Evolutionary conservation across 2,797 vertebrate genomes (phyloP).

Genomic region (Myotis vivesi): DNA sequence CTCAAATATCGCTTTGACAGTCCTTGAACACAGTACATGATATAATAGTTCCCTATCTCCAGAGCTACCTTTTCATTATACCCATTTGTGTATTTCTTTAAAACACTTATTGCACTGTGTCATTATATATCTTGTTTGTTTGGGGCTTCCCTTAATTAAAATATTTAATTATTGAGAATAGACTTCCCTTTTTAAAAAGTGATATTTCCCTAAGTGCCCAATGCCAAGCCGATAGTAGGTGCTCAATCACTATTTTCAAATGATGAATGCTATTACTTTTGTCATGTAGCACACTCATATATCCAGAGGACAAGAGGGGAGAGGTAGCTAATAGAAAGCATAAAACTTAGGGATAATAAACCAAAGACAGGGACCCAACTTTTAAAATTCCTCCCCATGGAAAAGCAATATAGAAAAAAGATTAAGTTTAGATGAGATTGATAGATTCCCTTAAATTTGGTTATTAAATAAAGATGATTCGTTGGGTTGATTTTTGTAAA

Average conservation of each 20-base stretch:
- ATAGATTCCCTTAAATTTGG: background rate
- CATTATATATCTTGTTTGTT: background rate
- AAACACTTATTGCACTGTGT: background rate
- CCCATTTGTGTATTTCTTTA: background rate
- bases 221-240: background rate
- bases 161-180: background rate
- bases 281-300: background rate
- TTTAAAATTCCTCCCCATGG: accelerated
- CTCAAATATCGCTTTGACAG: background rate
- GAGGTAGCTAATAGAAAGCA: background rate
- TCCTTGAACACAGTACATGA: background rate
- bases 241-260: background rate
- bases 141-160: background rate
- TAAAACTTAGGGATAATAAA: background rate
- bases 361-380: background rate
- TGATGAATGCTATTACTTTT: background rate
- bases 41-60: background rate
- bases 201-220: background rate
- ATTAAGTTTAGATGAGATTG: background rate
- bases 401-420: background rate
- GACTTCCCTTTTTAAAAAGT: background rate
- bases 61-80: background rate
- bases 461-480: background rate
- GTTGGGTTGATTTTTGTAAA: background rate
- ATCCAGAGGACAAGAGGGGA: background rate